Evolutionary conservation across 1,140 invertebrate species (phyloP).

Genomic region (Ericerus pela): DNA sequence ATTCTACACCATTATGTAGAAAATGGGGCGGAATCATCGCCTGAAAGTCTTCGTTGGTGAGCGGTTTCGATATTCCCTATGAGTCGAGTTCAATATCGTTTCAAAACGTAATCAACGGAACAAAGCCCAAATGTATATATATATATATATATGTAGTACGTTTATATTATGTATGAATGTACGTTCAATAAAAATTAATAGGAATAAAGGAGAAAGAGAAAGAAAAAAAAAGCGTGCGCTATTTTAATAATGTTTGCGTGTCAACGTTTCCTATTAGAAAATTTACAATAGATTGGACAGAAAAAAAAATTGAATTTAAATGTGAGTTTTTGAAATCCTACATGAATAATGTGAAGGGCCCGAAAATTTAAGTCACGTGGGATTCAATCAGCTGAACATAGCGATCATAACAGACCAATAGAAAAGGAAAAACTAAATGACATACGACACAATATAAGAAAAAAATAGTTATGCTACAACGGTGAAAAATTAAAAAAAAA

Average conservation of each 20-base stretch:
- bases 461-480: too few species aligned
- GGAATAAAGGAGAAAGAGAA: too few species aligned
- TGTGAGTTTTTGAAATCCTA: too few species aligned
- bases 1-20: constrained; percentile 31
- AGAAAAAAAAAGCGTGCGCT: neutral
- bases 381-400: too few species aligned
- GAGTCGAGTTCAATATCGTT: neutral
- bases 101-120: neutral
- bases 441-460: too few species aligned
- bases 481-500: too few species aligned
- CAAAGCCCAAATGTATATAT: constrained; percentile 2
- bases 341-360: too few species aligned
- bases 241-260: constrained; percentile 12
- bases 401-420: too few species aligned
- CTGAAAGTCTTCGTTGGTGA: constrained; percentile 83
- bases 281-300: neutral
- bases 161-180: neutral
- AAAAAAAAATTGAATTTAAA: neutral
- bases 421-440: too few species aligned
- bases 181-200: too few species aligned
- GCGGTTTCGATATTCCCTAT: constrained; percentile 41
- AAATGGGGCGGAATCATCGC: constrained; percentile 83
- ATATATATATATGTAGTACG: too few species aligned
- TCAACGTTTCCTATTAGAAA: constrained; percentile 9
- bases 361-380: too few species aligned